Conservation (phyloP, 2,797 vertebrate species). For the Anolis apletophallus region DNA sequence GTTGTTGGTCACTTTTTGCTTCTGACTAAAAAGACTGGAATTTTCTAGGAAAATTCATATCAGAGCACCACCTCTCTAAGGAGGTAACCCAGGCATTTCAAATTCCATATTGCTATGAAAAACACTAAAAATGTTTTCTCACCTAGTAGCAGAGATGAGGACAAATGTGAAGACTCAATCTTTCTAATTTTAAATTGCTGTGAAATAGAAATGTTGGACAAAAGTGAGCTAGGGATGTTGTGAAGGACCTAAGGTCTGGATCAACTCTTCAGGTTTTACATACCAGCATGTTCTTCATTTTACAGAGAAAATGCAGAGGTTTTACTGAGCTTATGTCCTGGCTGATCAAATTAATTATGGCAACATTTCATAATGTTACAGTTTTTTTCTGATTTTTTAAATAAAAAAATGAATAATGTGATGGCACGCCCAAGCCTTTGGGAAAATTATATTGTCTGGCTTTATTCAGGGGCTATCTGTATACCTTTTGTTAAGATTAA, state of each 20-base stretch:
- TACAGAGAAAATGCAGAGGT: background rate
- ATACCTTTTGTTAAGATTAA: no score
- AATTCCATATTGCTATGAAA: background rate
- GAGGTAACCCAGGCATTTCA: background rate
- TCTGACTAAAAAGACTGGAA: background rate
- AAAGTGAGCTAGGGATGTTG: background rate
- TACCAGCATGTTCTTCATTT: background rate
- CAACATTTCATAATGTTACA: background rate
- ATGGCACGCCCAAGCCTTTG: no score
- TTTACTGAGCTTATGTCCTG: background rate
- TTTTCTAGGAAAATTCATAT: background rate
- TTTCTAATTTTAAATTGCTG: background rate
- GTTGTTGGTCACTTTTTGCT: slow-evolving; percentile 20
- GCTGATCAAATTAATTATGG: background rate
- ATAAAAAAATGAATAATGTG: background rate
- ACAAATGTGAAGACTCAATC: background rate
- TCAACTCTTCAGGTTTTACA: background rate
- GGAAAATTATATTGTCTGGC: no score
- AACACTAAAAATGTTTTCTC: background rate
- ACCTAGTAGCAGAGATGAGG: background rate
- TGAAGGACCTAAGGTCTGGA: background rate
- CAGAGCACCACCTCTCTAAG: background rate
- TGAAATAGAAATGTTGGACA: background rate
- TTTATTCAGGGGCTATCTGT: no score
- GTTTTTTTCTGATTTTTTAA: background rate